phyloP scores from a whole-genome alignment of 1,140 invertebrate species.

The Glossosoma conforme region DNA sequence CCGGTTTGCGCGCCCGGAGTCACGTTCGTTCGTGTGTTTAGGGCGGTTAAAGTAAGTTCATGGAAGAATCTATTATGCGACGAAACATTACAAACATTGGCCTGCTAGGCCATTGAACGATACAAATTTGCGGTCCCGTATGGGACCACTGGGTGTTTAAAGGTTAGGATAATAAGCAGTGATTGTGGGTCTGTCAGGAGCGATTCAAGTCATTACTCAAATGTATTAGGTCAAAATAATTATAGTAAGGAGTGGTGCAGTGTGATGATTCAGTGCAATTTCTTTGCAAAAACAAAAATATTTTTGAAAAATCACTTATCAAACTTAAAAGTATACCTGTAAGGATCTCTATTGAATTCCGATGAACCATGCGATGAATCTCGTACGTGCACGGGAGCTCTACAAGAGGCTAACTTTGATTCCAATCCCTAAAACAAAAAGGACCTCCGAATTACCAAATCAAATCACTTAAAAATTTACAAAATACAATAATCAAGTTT shows the following conservation, averaged over 20 bases:
- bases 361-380: slow-evolving; percentile 27
- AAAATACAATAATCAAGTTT: not conserved
- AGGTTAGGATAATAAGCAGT: no score
- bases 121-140: no score
- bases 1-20: no score
- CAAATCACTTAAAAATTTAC: not conserved
- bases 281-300: not conserved
- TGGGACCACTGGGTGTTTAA: no score
- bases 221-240: not conserved
- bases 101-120: no score
- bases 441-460: no score
- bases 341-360: slow-evolving; percentile 29
- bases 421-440: slow-evolving; percentile 51
- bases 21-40: no score
- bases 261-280: not conserved
- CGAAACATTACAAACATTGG: no score
- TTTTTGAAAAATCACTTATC: not conserved
- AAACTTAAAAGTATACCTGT: slow-evolving; percentile 18
- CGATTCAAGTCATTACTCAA: no score
- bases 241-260: not conserved
- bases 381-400: slow-evolving; percentile 41
- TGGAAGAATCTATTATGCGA: no score
- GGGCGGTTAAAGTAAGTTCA: no score
- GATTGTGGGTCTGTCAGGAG: no score
- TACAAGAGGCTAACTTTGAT: slow-evolving; percentile 53